These are phyloP conservation scores for Hemichromis elongatus DNA, from an alignment of 2,113 vertebrate genomes.

Conservation along the genomic window DNA sequence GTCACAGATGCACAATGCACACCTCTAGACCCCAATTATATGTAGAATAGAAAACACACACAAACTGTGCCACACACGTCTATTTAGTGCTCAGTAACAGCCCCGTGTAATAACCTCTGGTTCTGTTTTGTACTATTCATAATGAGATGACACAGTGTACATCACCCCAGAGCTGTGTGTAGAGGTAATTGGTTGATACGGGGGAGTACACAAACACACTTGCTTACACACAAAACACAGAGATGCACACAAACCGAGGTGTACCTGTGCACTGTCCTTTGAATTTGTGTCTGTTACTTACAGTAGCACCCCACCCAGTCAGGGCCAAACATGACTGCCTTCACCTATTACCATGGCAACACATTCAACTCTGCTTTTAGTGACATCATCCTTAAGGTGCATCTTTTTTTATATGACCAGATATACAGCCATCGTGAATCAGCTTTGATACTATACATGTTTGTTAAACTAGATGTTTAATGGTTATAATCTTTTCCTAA, in stretches of 20 bases:
- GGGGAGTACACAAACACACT: background rate
- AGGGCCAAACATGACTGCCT: slow-evolving; percentile 32
- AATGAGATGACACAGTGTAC: slow-evolving; percentile 43
- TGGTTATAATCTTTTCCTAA: background rate
- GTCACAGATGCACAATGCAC: background rate
- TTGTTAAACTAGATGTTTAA: background rate
- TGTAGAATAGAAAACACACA: background rate
- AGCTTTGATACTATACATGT: background rate
- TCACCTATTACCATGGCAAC: slow-evolving; percentile 59
- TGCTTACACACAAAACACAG: background rate
- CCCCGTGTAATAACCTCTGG: slow-evolving; percentile 17
- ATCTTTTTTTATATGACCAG: background rate
- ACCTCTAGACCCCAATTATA: slow-evolving; percentile 25
- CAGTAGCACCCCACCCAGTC: slow-evolving; percentile 44
- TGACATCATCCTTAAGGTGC: slow-evolving; percentile 53
- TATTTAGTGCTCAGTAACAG: slow-evolving; percentile 22
- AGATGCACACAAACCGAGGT: background rate
- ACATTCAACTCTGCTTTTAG: slow-evolving; percentile 29
- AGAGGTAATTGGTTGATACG: slow-evolving; percentile 43
- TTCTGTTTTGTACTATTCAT: slow-evolving; percentile 42
- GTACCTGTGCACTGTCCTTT: background rate
- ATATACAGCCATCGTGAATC: background rate
- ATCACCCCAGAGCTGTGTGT: slow-evolving; percentile 21
- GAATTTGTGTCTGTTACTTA: background rate
- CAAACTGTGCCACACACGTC: background rate